These are phyloP conservation scores for Plutomurus gul DNA, from an alignment of 1,140 invertebrate genomes.

Conservation along the genomic window DNA sequence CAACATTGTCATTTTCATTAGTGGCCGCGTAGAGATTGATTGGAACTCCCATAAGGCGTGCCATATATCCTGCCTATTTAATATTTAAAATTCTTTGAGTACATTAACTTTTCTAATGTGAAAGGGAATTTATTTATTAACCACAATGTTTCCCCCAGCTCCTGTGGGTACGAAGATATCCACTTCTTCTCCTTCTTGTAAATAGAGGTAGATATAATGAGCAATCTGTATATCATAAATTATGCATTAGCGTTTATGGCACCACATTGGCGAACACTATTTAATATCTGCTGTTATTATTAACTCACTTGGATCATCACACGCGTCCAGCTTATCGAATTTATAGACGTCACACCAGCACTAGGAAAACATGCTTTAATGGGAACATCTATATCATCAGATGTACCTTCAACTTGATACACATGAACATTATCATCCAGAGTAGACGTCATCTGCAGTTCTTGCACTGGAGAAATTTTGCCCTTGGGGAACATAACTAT, in stretches of 20 bases:
- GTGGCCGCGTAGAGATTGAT: constrained; percentile 58
- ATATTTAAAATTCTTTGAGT: no score
- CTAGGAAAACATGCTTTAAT: constrained; percentile 59
- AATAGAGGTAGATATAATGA: constrained; percentile 61
- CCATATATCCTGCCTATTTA: constrained; percentile 59
- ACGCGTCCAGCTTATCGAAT: constrained; percentile 63
- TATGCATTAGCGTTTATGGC: neutral
- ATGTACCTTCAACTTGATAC: constrained; percentile 60
- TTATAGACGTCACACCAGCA: constrained; percentile 57
- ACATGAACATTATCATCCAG: constrained; percentile 60
- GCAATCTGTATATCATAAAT: constrained; percentile 50
- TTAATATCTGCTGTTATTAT: neutral
- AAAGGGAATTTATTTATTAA: no score
- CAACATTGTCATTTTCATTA: constrained; percentile 59
- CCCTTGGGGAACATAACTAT: constrained; percentile 61
- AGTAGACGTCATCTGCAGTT: constrained; percentile 62
- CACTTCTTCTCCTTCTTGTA: constrained; percentile 53
- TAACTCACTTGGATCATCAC: constrained; percentile 60
- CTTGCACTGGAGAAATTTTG: constrained; percentile 59
- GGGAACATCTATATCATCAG: constrained; percentile 61
- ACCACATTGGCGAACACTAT: neutral
- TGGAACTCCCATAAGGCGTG: constrained; percentile 59
- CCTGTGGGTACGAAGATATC: constrained; percentile 61
- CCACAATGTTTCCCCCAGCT: constrained; percentile 60
- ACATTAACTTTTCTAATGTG: no score